Evolutionary conservation across 2,888 invertebrate genomes (phyloP).

Genomic region (Ormyrus pomaceus): DNA sequence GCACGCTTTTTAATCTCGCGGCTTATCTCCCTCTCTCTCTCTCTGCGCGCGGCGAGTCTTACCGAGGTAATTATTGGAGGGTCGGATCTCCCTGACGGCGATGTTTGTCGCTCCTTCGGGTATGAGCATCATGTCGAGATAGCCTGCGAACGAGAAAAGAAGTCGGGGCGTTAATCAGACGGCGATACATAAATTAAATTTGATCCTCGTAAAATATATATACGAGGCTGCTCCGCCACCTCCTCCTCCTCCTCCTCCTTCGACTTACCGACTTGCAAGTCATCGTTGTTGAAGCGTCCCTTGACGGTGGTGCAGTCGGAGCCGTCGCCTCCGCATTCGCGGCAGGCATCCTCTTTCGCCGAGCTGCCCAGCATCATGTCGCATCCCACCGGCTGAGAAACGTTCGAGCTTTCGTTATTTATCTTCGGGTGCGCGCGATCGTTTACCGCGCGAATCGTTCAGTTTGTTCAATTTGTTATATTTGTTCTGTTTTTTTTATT

Average conservation of each 20-base stretch:
- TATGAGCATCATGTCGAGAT: slow-evolving; percentile 93
- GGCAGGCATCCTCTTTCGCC: slow-evolving; percentile 91
- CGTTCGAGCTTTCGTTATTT: slow-evolving; percentile 22
- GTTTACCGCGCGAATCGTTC: neutral
- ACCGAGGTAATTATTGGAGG: slow-evolving; percentile 95
- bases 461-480: too few relatives aligned
- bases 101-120: slow-evolving; percentile 96
- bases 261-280: slow-evolving; percentile 83
- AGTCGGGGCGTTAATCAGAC: slow-evolving; percentile 8
- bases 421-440: neutral
- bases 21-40: neutral
- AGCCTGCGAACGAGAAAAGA: slow-evolving; percentile 80
- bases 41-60: slow-evolving; percentile 61
- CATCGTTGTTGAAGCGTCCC: slow-evolving; percentile 84
- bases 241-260: too few relatives aligned
- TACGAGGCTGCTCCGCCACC: too few relatives aligned
- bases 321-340: slow-evolving; percentile 94
- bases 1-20: neutral
- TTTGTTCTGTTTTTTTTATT: too few relatives aligned
- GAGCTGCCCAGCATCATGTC: slow-evolving; percentile 95
- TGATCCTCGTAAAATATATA: neutral
- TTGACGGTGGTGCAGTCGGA: slow-evolving; percentile 88
- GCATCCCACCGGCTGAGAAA: slow-evolving; percentile 90
- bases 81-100: slow-evolving; percentile 84
- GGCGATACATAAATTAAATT: slow-evolving; percentile 28